Percentiles rank a stretch among this genome's conserved stretches.
Conservation (phyloP, 2,797 vertebrate species). For the Nasua narica region DNA sequence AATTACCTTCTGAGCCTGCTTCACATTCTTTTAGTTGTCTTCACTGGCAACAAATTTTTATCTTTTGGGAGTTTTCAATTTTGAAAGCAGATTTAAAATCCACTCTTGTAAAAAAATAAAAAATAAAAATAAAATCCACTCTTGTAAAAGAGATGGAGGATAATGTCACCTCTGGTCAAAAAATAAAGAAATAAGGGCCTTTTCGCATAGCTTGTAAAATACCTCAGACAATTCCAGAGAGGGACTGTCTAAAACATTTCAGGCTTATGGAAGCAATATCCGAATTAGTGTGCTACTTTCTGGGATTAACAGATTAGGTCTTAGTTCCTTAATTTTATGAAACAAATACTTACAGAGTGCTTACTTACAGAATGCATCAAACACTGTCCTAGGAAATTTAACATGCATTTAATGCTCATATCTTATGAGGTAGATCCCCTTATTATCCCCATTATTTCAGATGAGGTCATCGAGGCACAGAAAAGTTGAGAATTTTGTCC, state of each 20-base stretch:
- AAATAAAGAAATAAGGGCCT: not conserved
- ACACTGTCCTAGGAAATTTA: not conserved
- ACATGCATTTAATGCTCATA: not conserved
- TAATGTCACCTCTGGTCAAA: not conserved
- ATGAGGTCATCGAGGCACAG: not conserved
- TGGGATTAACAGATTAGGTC: not conserved
- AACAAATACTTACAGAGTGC: not conserved
- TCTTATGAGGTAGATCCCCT: not conserved
- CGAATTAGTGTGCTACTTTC: not conserved
- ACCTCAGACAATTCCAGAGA: not conserved
- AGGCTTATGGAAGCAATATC: not conserved
- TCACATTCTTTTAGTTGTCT: slow-evolving; percentile 30
- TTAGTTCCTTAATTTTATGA: not conserved
- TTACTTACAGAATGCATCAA: no score
- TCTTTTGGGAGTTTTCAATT: slow-evolving; percentile 38
- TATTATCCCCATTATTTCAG: not conserved
- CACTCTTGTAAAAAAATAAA: slow-evolving; percentile 4
- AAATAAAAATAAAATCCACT: slow-evolving; percentile 14
- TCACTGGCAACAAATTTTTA: slow-evolving; percentile 12
- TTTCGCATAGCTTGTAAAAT: not conserved
- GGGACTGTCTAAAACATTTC: not conserved
- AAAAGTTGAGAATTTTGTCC: not conserved
- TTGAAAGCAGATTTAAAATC: slow-evolving; percentile 38
- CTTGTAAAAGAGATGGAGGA: slow-evolving; percentile 4
- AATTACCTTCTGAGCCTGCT: not conserved